Evolutionary conservation across 1,140 invertebrate species (phyloP), one percentile per base, ranked within the genome.

Genomic region (Bombus pyrosoma): DNA sequence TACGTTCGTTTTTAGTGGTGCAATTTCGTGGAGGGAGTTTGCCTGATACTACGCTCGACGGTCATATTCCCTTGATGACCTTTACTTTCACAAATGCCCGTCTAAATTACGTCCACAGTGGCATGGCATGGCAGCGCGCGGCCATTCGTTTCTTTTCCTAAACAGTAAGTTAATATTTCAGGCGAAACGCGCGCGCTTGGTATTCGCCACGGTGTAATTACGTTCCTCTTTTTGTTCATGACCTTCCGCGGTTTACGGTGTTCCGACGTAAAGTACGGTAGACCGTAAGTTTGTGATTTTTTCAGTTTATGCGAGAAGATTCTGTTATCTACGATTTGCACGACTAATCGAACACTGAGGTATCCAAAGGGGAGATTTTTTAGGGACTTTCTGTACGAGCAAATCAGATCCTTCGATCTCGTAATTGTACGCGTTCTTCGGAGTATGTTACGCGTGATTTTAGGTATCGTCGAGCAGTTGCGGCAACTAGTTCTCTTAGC

Each of bases 11-110:
- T 84, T 78, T 84, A 71, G 47, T 59, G 47, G 64, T 22, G 82
- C 75, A 83, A 83, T 78, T 78, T 78, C 75, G 72, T 28, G 81
- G 12, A 34, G 43, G 25, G 43, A 53, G 81, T 22, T 66, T 41
- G 32, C 64, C 59, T 53, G 43, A 83, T 83, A 83, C 62, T 37
- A 32, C 28, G 5, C 73, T 13, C 39, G 1, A 18, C 22, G 41
- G 62, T 62, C 74, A 78, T 78, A 78, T 78, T 78, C 82, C 75
- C 66, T 43, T 68, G 82, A 84, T 84, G 82, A 78, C 75, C 75
- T 84, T 78, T 78, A 71, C 82, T 59, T 59, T 43, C 59, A 59
- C 82, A 68, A 83, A 83, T 43, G 74, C 15, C 18, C 64, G 37
- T 12, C 75, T 84, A 43, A 84, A 84, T 84, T 84, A 83, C 75